Evolutionary conservation across 2,888 invertebrate genomes (phyloP), one percentile per base, ranked within the genome.

Genomic region (Leptura quadrifasciata): DNA sequence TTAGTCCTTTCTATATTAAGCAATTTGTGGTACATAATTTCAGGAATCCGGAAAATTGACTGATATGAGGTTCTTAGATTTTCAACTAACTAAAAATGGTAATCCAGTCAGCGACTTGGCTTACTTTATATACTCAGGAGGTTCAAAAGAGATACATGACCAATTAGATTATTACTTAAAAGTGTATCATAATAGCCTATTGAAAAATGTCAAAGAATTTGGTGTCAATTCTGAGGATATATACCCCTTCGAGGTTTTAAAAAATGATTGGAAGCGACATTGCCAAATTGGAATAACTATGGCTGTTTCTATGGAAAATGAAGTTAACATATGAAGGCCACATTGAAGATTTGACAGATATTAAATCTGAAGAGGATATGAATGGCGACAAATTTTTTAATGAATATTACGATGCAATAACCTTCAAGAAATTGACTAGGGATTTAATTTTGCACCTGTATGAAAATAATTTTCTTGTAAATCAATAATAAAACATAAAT

Each of bases 211-310:
- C 3, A 57, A 67, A 71, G 70, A 79, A 64, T 82, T 84, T 39
- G 85, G 84, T 6, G 81, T 82, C 18, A 81, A 86, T 76, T 78
- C 86, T 0, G 73, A 80, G 1, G 68, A 77, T 27, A 35, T 87
- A 4, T 87, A 85, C 72, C 86, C 88, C 0, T 85, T 80, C 27
- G 80, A 80, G n/a, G 61, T 12, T 20, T 47, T 71, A 31, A 31
- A 31, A 31, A 31, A 6, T 31, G 27, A 31, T 31, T 65, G 65
- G 65, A 65, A 54, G 24, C 17, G 8, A 4, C 27, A 67, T 12
- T 67, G 67, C 10, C 55, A 54, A 1, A 8, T 27, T 12, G 67
- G 67, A 1, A 15, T 54, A 5, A 17, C 27, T 1, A 54, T 67
- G 55, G 52, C 54, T 15, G 10, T 67, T 24, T n/a, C n/a, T 67